Conservation (phyloP, 2,888 invertebrate species). For the Meandrusa payeni region DNA sequence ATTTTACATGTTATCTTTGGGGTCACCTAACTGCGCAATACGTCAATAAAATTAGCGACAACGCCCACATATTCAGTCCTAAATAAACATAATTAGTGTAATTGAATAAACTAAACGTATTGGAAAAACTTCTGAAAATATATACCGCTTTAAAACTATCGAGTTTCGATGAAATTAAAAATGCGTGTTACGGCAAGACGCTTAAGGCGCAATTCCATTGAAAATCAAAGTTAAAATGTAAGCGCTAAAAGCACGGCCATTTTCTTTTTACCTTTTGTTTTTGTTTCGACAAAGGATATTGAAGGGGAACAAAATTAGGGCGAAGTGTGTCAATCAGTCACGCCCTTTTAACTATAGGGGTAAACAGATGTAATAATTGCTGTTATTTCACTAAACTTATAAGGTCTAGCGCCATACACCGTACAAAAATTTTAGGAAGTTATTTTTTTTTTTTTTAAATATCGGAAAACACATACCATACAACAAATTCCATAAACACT, state of each 20-base stretch:
- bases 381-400: no score
- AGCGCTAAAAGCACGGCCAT: not conserved
- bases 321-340: no score
- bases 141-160: conserved; percentile 24
- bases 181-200: conserved; percentile 5
- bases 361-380: no score
- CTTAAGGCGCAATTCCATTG: conserved; percentile 23
- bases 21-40: not conserved
- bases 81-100: conserved; percentile 11
- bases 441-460: no score
- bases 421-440: no score
- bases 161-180: conserved; percentile 25
- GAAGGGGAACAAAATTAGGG: conserved; percentile 3
- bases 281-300: not conserved
- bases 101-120: conserved; percentile 3
- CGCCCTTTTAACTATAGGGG: no score
- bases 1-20: no score
- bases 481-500: no score
- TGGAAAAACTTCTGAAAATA: conserved; percentile 6
- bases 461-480: no score
- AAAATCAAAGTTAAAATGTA: not conserved
- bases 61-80: not conserved
- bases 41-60: not conserved
- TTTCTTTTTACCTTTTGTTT: conserved; percentile 12
- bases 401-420: no score